Base-by-base conservation (phyloP, 2,888 invertebrate genomes). In the Polyommatus iphigenia region DNA sequence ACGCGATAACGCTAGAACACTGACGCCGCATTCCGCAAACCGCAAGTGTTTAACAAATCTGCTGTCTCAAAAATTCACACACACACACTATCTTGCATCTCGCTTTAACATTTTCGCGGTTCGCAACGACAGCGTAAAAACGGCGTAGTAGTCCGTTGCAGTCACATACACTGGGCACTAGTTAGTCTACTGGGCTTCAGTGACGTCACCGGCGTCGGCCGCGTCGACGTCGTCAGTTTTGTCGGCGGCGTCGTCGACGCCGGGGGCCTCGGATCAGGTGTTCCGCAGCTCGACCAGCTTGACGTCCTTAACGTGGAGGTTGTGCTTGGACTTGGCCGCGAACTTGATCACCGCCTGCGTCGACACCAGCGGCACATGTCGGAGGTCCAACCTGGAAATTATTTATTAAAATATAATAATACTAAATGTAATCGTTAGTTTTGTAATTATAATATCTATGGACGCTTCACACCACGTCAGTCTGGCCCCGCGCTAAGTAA, bases 271-370 rank as follows among this genome's bases (percentile, higher is more conserved):
- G 84, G 85, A 92, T 93, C 93, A 93, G 85, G 93, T 93, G 84
- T 93, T 94, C 87, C 95, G 86, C 77, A 93, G 87, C 85, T 96
- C 97, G 13, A 97, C 97, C 83, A 97, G 88, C 85, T 97, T 97
- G 8, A 97, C 96, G 83, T 97, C 97, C 83, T 96, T 96, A 76
- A 97, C 97, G 86, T 97, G 97, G 79, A 97, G 91, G 88, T 97
- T 96, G 88, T 97, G 96, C 85, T 96, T 96, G 80, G 97, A 97
- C 84, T 96, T 96, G 80, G 97, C 97, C 1, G 97, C 97, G 86
- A 97, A 98, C 85, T 97, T 97, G 85, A 97, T 97, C 59, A 98
- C 96, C 18, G 97, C 97, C 84, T 97, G 97, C 3, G 97, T 97
- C 4, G 97, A 96, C 67, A 98, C 97, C 84, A 97, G 96, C 7